Evolutionary conservation across 2,888 invertebrate species (phyloP).

Genomic region (Drosophila neutralis): DNA sequence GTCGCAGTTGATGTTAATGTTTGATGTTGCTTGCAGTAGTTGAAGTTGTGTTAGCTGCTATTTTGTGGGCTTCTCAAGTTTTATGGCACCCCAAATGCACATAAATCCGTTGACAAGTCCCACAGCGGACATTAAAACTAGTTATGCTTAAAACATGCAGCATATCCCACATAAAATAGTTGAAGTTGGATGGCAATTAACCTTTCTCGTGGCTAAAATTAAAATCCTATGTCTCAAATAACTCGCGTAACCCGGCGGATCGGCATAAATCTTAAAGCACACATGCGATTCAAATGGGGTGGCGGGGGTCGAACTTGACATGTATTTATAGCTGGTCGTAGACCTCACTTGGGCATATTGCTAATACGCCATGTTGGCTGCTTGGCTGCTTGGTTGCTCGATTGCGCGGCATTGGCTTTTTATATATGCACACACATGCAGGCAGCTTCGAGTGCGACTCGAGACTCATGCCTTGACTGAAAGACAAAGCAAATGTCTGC

Average conservation of each 20-base stretch:
- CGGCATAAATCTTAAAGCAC: conserved; percentile 59
- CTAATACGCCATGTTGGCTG: conserved; percentile 69
- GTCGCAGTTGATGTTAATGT: conserved; percentile 54
- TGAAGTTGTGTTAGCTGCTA: conserved; percentile 20
- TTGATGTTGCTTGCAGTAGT: conserved; percentile 40
- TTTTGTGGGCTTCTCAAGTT: conserved; percentile 46
- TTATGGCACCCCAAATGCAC: conserved; percentile 67
- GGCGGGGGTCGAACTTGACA: conserved; percentile 56
- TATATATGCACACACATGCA: conserved; percentile 2
- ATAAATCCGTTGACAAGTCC: conserved; percentile 71
- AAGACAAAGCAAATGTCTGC: conserved; percentile 52
- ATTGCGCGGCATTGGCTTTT: not conserved
- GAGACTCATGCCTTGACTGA: conserved; percentile 44
- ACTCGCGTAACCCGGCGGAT: conserved; percentile 57
- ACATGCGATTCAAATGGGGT: conserved; percentile 8
- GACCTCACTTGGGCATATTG: conserved; percentile 66
- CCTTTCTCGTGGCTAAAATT: conserved; percentile 66
- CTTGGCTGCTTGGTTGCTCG: conserved; percentile 31
- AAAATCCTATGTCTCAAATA: conserved; percentile 69
- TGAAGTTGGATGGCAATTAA: conserved; percentile 75
- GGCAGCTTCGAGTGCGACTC: conserved; percentile 33
- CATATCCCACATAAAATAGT: conserved; percentile 51
- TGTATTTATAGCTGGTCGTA: conserved; percentile 72
- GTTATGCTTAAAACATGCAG: conserved; percentile 48
- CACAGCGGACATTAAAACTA: conserved; percentile 58